Conservation (phyloP, 1,140 invertebrate species). For the Paralvinella palmiformis region DNA sequence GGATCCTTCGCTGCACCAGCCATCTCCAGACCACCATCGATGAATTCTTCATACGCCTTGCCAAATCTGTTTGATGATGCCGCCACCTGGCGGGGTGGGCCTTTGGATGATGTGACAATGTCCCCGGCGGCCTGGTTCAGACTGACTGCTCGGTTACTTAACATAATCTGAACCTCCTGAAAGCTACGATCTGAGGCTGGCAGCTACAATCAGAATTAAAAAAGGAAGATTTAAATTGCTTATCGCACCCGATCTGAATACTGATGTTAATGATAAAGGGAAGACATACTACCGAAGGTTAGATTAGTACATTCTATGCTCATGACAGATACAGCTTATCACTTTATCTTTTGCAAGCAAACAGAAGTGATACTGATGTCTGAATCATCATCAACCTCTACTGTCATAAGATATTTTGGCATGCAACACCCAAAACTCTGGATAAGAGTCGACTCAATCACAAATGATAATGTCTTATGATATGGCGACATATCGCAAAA, state of each 20-base stretch:
- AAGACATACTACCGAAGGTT: too few species aligned
- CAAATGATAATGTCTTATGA: too few species aligned
- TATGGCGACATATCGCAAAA: too few species aligned
- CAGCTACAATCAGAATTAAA: background rate
- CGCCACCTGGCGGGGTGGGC: constrained; percentile 1
- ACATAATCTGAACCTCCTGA: constrained; percentile 73
- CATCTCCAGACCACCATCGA: constrained; percentile 17
- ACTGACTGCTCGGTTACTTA: constrained; percentile 73
- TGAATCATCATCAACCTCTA: too few species aligned
- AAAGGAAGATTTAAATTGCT: background rate
- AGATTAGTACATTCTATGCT: too few species aligned
- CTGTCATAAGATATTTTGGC: too few species aligned
- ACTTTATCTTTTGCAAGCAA: too few species aligned
- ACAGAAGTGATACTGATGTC: too few species aligned
- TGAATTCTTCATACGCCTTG: constrained; percentile 15
- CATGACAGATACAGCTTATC: too few species aligned
- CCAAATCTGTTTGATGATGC: constrained; percentile 2
- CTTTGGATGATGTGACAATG: constrained; percentile 54
- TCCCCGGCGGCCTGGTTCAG: constrained; percentile 76
- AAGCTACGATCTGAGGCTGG: constrained; percentile 36
- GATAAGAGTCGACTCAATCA: too few species aligned
- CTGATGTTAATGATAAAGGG: background rate
- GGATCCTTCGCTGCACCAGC: constrained; percentile 27
- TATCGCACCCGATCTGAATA: background rate
- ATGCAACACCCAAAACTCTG: too few species aligned